Evolutionary conservation across 2,888 invertebrate genomes (phyloP), one percentile per base, ranked within the genome.

Genomic region (Neelides folsomi): DNA sequence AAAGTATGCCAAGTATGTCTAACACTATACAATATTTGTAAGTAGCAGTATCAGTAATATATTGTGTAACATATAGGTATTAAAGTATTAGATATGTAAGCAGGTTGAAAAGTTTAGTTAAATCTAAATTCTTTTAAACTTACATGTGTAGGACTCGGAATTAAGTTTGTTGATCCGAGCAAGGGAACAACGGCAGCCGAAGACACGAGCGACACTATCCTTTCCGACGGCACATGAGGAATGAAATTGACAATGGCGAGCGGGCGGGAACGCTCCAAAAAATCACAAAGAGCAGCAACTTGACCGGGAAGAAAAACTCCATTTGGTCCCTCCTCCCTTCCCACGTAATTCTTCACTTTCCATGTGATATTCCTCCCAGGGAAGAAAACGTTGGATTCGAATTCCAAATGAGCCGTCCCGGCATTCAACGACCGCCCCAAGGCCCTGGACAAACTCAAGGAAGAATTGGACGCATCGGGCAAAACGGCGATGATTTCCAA

Each of bases 231-330:
- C 45, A 57, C 57, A 51, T 59, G 58, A 13, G 56, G 58, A 20
- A 60, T 55, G 16, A 59, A 43, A 50, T 59, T 60, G 10, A 64
- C 58, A 40, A 64, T 55, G n/a, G 62, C 61, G 41, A 64, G 51
- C 10, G 62, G 58, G 39, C 52, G 50, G 35, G 56, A 53, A 37
- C 53, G 51, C 20, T 52, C 47, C 18, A 62, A 49, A 51, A 60
- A 61, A 36, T 59, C 56, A 49, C 62, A 64, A 16, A 64, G 52
- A 18, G 46, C 44, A 12, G 59, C 56, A 46, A 64, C 53, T 15
- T 57, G 15, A 42, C 49, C 51, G 9, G 64, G 64, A 15, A 51
- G 54, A 43, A 56, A 56, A 53, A 58, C 13, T 54, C 16, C 18
- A 50, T 41, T 20, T 54, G 12, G 50, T 51, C 16, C 54, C 13